Conservation (phyloP, 2,888 invertebrate genomes). For the Crepidodera aurea region DNA sequence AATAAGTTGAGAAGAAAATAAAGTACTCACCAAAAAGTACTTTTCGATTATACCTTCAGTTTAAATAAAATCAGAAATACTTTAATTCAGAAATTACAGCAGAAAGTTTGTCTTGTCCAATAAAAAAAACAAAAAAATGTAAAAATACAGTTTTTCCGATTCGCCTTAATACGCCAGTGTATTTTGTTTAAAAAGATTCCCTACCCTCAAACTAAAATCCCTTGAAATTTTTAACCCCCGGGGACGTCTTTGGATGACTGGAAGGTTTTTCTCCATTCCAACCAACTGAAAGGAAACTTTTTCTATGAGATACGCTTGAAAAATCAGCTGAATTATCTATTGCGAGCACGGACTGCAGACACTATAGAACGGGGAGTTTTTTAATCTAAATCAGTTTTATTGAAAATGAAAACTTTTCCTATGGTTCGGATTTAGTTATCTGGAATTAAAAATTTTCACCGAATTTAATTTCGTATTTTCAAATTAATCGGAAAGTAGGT, state of each 20-base stretch:
- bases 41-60: too few species aligned
- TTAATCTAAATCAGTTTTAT: constrained; percentile 33
- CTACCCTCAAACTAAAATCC: background rate
- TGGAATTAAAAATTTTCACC: background rate
- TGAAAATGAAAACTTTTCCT: constrained; percentile 32
- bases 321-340: constrained; percentile 37
- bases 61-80: too few species aligned
- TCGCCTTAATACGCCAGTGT: too few species aligned
- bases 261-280: constrained; percentile 26
- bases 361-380: constrained; percentile 30
- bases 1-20: too few species aligned
- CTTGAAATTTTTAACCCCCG: constrained; percentile 1
- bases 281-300: constrained; percentile 40
- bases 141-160: too few species aligned
- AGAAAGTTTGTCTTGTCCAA: too few species aligned
- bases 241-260: constrained; percentile 4
- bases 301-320: constrained; percentile 36
- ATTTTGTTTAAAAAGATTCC: background rate
- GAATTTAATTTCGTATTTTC: background rate
- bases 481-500: background rate
- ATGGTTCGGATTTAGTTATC: background rate
- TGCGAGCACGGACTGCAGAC: constrained; percentile 31
- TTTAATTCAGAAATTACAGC: too few species aligned
- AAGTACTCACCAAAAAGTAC: too few species aligned
- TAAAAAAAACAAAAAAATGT: too few species aligned